A percentile compares a stretch with the other conserved stretches of the same genome.
phyloP scores from a whole-genome alignment of 1,140 invertebrate species.

The Apolygus lucorum region DNA sequence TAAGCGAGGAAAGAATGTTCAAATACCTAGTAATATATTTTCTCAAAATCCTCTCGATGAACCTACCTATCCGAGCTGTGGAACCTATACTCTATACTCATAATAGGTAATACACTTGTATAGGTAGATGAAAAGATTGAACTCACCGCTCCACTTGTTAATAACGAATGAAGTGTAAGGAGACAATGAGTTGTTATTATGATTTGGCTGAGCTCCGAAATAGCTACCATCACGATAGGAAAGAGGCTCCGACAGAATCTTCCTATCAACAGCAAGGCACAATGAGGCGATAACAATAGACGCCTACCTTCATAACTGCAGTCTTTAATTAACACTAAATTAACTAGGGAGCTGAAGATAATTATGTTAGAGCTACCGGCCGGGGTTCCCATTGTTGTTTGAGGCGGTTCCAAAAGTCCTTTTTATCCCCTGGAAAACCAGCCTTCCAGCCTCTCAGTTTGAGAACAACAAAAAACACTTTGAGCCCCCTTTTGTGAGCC shows the following conservation, averaged over 20 bases:
- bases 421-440: constrained; percentile 13
- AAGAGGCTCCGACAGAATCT: constrained; percentile 4
- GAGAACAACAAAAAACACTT: constrained; percentile 26
- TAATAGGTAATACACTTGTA: too few species aligned
- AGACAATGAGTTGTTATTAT: not conserved
- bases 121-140: too few species aligned
- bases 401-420: not conserved
- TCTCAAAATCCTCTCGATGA: too few species aligned
- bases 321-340: constrained; percentile 13
- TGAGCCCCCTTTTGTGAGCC: constrained; percentile 22
- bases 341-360: constrained; percentile 6
- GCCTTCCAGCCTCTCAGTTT: not conserved
- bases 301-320: constrained; percentile 8
- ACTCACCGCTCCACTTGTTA: not conserved
- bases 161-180: not conserved
- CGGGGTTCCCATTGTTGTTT: not conserved
- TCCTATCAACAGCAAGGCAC: not conserved
- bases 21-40: too few species aligned
- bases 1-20: too few species aligned
- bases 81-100: too few species aligned
- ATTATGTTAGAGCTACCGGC: constrained; percentile 12
- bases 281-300: constrained; percentile 7
- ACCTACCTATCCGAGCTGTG: too few species aligned
- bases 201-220: not conserved
- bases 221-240: constrained; percentile 3